Evolutionary conservation across 2,113 vertebrate species (phyloP).

Genomic region (Crotalus tigris): DNA sequence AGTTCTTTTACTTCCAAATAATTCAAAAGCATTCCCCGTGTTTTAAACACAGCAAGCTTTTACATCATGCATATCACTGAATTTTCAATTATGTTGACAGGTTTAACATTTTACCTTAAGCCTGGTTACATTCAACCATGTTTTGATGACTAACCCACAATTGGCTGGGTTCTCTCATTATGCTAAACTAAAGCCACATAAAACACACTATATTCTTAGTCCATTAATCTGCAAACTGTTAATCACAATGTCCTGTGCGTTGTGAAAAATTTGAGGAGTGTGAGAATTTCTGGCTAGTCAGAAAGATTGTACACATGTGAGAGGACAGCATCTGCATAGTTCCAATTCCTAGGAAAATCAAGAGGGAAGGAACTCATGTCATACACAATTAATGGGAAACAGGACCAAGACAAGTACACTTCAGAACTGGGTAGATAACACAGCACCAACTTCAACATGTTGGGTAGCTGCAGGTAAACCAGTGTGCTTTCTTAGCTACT

Average conservation of each 20-base stretch:
- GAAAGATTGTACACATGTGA: neutral
- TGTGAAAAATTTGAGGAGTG: neutral
- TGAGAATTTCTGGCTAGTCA: neutral
- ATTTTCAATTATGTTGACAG: neutral
- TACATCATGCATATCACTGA: neutral
- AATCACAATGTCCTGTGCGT: neutral
- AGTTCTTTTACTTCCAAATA: neutral
- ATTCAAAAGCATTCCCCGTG: neutral
- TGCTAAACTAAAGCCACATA: neutral
- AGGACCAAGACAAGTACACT: neutral
- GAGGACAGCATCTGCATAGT: neutral
- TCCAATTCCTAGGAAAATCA: neutral
- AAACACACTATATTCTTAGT: neutral
- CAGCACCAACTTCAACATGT: neutral
- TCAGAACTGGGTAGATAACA: neutral
- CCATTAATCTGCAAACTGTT: neutral
- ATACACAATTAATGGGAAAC: neutral
- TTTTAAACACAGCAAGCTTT: neutral
- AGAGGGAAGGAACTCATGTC: neutral
- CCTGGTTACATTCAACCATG: neutral
- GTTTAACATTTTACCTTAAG: neutral
- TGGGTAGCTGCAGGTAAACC: neutral
- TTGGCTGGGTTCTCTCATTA: neutral
- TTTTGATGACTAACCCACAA: neutral
- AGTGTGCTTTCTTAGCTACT: neutral